These are phyloP conservation scores for Talpa occidentalis DNA, from an alignment of 2,113 vertebrate species.

Conservation along the genomic window DNA sequence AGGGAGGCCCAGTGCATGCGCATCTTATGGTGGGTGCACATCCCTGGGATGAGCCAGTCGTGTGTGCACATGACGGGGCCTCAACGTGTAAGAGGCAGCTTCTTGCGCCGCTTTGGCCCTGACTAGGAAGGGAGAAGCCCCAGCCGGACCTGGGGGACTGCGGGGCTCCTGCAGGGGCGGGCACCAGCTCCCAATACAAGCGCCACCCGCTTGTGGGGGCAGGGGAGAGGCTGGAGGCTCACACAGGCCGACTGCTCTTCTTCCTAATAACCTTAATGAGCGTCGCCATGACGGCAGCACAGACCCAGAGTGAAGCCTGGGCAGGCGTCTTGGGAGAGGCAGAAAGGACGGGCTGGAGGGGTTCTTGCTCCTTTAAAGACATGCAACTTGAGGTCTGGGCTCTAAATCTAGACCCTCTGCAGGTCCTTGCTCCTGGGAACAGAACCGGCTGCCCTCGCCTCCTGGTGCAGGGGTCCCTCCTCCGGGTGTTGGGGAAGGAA, in stretches of 20 bases:
- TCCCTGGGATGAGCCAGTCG: neutral
- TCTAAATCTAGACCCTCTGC: neutral
- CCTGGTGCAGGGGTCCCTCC: neutral
- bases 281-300: neutral
- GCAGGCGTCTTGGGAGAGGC: neutral
- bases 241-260: neutral
- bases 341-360: neutral
- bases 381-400: neutral
- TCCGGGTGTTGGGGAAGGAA: neutral
- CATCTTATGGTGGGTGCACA: neutral
- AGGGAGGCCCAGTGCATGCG: fast-evolving
- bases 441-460: no score
- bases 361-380: neutral
- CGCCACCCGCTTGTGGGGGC: neutral
- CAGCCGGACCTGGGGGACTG: no score
- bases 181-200: no score
- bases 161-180: no score
- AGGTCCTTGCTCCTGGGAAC: neutral
- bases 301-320: neutral
- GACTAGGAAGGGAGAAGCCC: no score
- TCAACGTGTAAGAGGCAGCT: no score
- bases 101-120: neutral
- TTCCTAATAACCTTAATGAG: neutral
- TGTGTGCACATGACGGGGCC: neutral
- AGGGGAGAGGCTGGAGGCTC: neutral